Base-by-base conservation (phyloP, 2,797 vertebrate species). In the Sebastes kiyomatsui region DNA sequence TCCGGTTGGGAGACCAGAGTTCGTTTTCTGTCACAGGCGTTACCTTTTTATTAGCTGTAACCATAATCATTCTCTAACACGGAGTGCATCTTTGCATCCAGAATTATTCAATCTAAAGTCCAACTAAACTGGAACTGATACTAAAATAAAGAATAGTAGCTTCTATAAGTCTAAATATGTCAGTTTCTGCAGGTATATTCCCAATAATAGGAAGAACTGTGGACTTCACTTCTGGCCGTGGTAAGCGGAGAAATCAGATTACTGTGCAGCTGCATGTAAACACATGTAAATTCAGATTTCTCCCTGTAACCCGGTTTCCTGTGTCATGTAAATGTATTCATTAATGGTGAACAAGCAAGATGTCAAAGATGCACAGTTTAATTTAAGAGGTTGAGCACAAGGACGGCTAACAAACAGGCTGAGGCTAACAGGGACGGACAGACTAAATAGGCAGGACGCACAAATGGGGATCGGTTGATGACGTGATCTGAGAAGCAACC, bases 61-160 rank as follows among this genome's bases (percentile, higher is more conserved):
- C 20, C 13, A 12, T 23, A 30, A 60, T 30, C 58, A 60, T 30
- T 23, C 22, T 22, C n/a, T 55, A 55, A 55, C 46, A 20, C 18
- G 18, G n/a, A 14, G 54, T 38, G 23, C 65, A 33, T 86, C 77
- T 42, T 59, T 28, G 32, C 54, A 58, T 66, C 2, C 35, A 59
- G 33, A 72, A 58, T 54, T 33, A 67, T 83, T 67, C 10, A 32
- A 74, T 22, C 18, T 22, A 38, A 58, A 59, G 20, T 67, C 38
- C 56, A 71, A 49, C 32, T 28, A 23, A 32, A 68, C n/a, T 16
- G 4, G 35, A 23, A 46, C 16, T 46, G 42, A 60, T 18, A 20
- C 3, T 16, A n/a, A 14, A 33, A 58, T 20, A 10, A 22, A 25
- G 20, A 49, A 11, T 18, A 20, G 12, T 3, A 33, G 52, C 22